phyloP scores from a whole-genome alignment of 2,797 vertebrate genomes.

The Rousettus madagascariensis region DNA sequence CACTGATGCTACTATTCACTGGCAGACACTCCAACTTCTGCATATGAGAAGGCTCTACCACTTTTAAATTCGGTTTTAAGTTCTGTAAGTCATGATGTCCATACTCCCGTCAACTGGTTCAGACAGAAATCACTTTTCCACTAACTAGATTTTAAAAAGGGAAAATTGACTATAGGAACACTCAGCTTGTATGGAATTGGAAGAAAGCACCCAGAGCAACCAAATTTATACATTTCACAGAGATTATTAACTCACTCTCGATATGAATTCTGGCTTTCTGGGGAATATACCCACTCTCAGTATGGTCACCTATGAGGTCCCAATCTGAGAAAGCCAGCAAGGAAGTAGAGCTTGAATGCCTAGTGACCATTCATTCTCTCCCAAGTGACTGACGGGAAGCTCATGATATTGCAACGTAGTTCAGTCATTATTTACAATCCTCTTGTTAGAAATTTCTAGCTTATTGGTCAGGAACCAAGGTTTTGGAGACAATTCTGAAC shows the following conservation, averaged over 20 bases:
- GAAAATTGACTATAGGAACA: neutral
- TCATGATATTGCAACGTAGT: neutral
- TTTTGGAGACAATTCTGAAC: neutral
- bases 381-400: neutral
- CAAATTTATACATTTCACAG: neutral
- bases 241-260: neutral
- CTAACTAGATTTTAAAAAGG: neutral
- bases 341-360: neutral
- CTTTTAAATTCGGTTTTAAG: neutral
- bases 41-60: neutral
- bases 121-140: neutral
- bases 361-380: neutral
- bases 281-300: neutral
- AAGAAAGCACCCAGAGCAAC: neutral
- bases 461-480: neutral
- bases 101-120: neutral
- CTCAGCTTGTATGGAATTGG: neutral
- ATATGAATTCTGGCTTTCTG: neutral
- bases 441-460: neutral
- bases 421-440: neutral
- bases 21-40: neutral
- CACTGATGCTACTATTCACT: neutral
- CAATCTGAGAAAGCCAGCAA: neutral
- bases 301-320: neutral
- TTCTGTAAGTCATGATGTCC: neutral